Conservation (phyloP, 2,888 invertebrate species). For the Heteromurus nitidus region DNA sequence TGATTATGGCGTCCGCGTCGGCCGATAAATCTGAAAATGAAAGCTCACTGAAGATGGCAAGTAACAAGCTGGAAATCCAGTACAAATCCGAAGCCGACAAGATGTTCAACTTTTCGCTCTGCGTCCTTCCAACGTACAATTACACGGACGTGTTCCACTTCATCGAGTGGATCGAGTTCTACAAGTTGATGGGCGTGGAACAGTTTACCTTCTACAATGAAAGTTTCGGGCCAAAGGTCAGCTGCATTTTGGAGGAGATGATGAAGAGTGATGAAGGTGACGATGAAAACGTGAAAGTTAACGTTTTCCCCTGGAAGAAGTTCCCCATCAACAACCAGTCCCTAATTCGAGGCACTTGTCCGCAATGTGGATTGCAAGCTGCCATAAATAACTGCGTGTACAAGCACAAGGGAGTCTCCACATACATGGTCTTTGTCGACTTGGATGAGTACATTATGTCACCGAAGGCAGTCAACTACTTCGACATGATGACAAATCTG, state of each 20-base stretch:
- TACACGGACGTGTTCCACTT: constrained; percentile 40
- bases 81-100: not conserved
- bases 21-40: not conserved
- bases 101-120: constrained; percentile 8
- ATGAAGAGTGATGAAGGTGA: not conserved
- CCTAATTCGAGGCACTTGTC: not conserved
- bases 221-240: constrained; percentile 17
- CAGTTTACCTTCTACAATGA: constrained; percentile 48
- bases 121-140: constrained; percentile 31
- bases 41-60: not conserved
- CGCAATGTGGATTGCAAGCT: not conserved
- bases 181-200: constrained; percentile 49
- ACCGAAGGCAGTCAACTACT: not conserved
- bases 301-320: constrained; percentile 28
- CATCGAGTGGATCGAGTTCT: constrained; percentile 51
- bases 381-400: constrained; percentile 28
- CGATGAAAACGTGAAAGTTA: not conserved
- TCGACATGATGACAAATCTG: not conserved
- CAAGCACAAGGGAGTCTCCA: constrained; percentile 23
- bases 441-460: constrained; percentile 42
- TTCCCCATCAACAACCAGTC: not conserved
- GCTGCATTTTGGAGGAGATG: constrained; percentile 19
- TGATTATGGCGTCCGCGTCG: not conserved
- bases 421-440: constrained; percentile 37
- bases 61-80: not conserved